Evolutionary conservation across 2,113 vertebrate species (phyloP).

Genomic region (Procapra przewalskii): DNA sequence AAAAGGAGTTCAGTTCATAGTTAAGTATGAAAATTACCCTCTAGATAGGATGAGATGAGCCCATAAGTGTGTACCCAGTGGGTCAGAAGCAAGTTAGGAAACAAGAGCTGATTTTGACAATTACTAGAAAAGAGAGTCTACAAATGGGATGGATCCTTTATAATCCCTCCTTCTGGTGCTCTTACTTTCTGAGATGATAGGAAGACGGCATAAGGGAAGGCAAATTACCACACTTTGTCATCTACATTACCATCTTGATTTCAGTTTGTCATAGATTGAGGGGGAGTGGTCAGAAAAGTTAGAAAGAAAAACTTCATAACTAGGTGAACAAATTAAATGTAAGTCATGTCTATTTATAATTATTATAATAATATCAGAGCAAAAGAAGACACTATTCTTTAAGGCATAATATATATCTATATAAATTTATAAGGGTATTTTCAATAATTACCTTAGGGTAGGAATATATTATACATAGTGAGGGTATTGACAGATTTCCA

Average conservation of each 20-base stretch:
- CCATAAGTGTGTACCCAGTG: no score
- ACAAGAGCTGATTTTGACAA: not conserved
- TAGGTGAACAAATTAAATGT: not conserved
- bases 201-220: not conserved
- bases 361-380: not conserved
- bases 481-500: not conserved
- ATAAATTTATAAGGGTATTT: not conserved
- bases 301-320: not conserved
- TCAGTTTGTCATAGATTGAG: not conserved
- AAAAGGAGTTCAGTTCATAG: not conserved
- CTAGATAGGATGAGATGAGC: not conserved
- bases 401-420: not conserved
- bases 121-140: not conserved
- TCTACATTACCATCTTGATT: not conserved
- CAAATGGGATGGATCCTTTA: not conserved
- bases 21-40: not conserved
- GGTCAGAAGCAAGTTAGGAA: not conserved
- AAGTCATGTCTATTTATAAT: not conserved
- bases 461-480: not conserved
- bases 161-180: no score
- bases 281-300: not conserved
- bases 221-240: not conserved
- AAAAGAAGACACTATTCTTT: not conserved
- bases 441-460: not conserved
- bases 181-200: not conserved